phyloP scores from a whole-genome alignment of 2,888 invertebrate species.

The Mythimna ferrago region DNA sequence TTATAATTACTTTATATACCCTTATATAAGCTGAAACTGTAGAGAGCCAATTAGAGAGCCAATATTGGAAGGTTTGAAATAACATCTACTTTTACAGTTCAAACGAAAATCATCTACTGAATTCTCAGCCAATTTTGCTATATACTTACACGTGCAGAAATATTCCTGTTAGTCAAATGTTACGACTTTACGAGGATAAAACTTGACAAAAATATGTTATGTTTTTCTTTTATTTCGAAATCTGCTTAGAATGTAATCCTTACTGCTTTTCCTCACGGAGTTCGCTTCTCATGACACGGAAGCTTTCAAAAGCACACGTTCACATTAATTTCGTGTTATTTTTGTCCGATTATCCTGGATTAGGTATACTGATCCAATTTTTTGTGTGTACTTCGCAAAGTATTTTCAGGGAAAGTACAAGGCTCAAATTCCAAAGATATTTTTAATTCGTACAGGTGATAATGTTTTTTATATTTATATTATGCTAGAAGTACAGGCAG shows the following conservation, averaged over 20 bases:
- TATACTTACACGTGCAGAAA: conserved; percentile 19
- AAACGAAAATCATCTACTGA: background rate
- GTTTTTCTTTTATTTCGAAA: conserved; percentile 52
- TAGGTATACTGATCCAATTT: conserved; percentile 24
- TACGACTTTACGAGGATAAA: conserved; percentile 30
- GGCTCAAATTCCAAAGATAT: too few relatives aligned
- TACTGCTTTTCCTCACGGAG: background rate
- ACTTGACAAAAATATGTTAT: conserved; percentile 42
- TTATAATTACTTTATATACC: background rate
- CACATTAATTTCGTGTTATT: conserved; percentile 49
- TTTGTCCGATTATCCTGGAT: conserved; percentile 40
- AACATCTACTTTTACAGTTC: conserved; percentile 22
- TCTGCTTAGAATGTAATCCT: conserved; percentile 35
- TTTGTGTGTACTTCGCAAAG: background rate
- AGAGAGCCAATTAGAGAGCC: background rate
- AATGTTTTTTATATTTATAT: too few relatives aligned
- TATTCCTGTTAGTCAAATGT: conserved; percentile 30
- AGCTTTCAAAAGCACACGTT: conserved; percentile 21
- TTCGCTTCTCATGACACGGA: conserved; percentile 9
- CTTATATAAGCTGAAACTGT: background rate
- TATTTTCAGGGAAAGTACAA: background rate
- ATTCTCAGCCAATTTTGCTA: conserved; percentile 17
- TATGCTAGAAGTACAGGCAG: too few relatives aligned
- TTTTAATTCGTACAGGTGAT: too few relatives aligned
- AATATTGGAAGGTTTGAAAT: background rate